These are phyloP conservation scores for Venustoraphidia nigricollis DNA, from an alignment of 2,888 invertebrate species.

Conservation along the genomic window DNA sequence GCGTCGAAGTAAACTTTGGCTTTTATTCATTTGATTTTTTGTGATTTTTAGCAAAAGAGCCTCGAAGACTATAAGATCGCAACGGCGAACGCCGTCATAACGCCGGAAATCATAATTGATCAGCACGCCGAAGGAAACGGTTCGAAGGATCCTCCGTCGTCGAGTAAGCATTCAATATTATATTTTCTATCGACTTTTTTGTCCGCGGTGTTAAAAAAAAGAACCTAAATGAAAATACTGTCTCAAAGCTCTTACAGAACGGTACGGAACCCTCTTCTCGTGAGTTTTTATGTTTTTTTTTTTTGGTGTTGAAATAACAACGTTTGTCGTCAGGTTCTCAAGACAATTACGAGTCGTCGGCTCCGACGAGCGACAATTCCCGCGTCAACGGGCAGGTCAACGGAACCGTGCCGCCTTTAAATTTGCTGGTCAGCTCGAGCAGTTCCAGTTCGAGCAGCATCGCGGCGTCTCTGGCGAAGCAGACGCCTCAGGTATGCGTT, in stretches of 20 bases:
- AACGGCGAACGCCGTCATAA: slow-evolving; percentile 47
- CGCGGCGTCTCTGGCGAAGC: slow-evolving; percentile 23
- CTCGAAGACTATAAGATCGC: slow-evolving; percentile 58
- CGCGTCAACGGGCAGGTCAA: slow-evolving; percentile 24
- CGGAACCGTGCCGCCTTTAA: slow-evolving; percentile 13
- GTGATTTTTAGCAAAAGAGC: slow-evolving; percentile 49
- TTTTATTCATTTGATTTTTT: slow-evolving; percentile 13
- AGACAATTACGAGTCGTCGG: slow-evolving; percentile 12
- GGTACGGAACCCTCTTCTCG: no score
- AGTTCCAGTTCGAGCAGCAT: slow-evolving; percentile 23
- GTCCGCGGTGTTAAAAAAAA: no score
- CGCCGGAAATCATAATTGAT: slow-evolving; percentile 42
- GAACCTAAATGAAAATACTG: no score
- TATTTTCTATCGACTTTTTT: no score
- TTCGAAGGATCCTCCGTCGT: no score
- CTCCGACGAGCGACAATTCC: slow-evolving; percentile 20
- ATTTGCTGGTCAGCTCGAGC: slow-evolving; percentile 18
- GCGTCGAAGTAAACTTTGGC: slow-evolving; percentile 8
- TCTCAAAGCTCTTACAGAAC: no score
- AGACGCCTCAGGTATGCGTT: slow-evolving; percentile 5
- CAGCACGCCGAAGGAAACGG: slow-evolving; percentile 20
- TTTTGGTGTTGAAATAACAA: no score
- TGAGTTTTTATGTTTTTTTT: no score
- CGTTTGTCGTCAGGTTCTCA: neutral
- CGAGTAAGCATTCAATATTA: no score